These are phyloP conservation scores for Hippocampus guttulatus DNA, from an alignment of 2,113 vertebrate species.

Conservation along the genomic window DNA sequence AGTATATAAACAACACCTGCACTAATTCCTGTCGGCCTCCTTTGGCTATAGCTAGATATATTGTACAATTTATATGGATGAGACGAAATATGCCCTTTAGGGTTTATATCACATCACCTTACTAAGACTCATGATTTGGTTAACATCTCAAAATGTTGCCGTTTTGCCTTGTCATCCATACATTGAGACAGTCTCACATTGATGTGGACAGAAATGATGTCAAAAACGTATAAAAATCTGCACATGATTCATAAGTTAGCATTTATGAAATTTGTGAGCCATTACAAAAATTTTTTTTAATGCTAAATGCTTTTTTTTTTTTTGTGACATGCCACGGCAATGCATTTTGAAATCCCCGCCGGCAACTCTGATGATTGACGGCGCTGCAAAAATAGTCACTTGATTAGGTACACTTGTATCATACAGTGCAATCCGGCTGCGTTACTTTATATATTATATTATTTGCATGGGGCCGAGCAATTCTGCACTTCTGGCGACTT, in stretches of 20 bases:
- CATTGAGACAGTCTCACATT: background rate
- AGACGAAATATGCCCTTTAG: conserved; percentile 20
- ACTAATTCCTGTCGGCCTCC: conserved; percentile 19
- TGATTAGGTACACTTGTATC: background rate
- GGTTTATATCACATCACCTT: conserved; percentile 29
- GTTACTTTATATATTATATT: background rate
- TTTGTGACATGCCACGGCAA: too few species aligned
- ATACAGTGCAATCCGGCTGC: background rate
- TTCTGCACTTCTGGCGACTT: too few species aligned
- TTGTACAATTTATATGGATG: conserved; percentile 20
- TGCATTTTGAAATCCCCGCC: background rate
- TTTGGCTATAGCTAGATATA: conserved; percentile 34
- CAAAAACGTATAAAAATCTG: background rate
- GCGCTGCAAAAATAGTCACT: background rate
- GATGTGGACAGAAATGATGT: background rate
- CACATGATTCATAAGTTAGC: background rate
- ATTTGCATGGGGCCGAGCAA: background rate
- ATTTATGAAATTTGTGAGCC: background rate
- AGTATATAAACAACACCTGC: conserved; percentile 17
- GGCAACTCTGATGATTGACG: background rate
- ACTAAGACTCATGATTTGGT: conserved; percentile 1
- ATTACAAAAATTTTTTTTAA: background rate
- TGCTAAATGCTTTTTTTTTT: background rate
- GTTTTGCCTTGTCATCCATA: conserved; percentile 2
- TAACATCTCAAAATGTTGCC: conserved; percentile 9